Base-by-base conservation (phyloP, 2,113 vertebrate genomes). In the Dipodomys stephensi region DNA sequence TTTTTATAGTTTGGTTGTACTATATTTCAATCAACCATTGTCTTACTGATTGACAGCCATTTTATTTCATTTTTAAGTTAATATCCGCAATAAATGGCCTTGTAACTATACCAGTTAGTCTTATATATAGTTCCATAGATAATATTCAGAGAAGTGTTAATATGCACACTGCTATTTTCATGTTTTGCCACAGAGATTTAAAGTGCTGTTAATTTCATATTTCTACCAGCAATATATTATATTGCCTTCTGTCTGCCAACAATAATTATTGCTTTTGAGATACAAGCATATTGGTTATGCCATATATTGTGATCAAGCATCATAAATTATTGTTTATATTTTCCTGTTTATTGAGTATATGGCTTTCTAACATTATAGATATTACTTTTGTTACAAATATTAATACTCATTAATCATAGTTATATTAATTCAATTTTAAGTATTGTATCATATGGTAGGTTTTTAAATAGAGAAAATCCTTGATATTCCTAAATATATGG, bases 241-340 rank as follows among this genome's bases (percentile, higher is more conserved):
- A 83, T 2, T 39, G 39, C 2, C 32, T 78, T 78, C 7, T 11
- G 72, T 82, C 12, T 87, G 4, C 44, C 68, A 81, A 82, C 4
- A 64, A 23, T 77, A 64, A 6, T n/a, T 81, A 23, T 22, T 81
- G 49, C 9, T 81, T 28, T 71, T 53, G 5, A 76, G 19, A 81
- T 30, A 77, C 84, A 91, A 80, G 32, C 0, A 46, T 20, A 62
- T 0, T 28, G 16, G 32, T 60, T 65, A 10, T 60, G 49, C 68
- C 72, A 87, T 57, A 68, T 67, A 44, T n/a, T 93, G 7, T 23
- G 89, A 92, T 65, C n/a, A 7, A 88, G 22, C 44, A 35, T 91
- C 35, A 91, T 83, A 62, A 22, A 57, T n/a, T 27, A 69, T 39
- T 76, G 19, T 69, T 10, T 30, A 13, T 35, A 57, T 28, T 80